Percentiles rank a stretch among this genome's conserved stretches.
Conservation (phyloP, 1,140 invertebrate species). For the Diorhabda sublineata region DNA sequence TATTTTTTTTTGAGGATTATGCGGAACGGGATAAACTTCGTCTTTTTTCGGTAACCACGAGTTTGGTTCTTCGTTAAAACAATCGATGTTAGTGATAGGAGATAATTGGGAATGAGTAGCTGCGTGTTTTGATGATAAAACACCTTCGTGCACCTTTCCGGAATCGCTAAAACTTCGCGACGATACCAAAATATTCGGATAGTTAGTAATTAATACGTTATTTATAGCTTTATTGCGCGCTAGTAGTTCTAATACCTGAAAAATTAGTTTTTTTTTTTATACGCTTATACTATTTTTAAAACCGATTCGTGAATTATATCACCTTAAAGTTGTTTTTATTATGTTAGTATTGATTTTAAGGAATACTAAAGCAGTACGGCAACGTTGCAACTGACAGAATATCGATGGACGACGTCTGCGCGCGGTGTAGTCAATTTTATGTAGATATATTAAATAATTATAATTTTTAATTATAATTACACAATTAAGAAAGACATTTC, state of each 20-base stretch:
- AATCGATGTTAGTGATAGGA: conserved; percentile 36
- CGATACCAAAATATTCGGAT: conserved; percentile 65
- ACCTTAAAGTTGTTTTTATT: no score
- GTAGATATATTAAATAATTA: no score
- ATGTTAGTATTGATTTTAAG: no score
- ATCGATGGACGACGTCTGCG: no score
- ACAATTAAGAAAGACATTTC: no score
- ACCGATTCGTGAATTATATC: no score
- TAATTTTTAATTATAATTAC: no score
- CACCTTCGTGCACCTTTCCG: conserved; percentile 49
- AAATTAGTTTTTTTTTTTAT: neutral
- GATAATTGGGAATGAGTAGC: conserved; percentile 26
- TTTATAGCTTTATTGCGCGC: conserved; percentile 67
- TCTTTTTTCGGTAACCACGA: conserved; percentile 55
- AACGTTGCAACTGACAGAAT: no score
- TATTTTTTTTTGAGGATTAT: conserved; percentile 48
- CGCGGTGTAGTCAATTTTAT: no score
- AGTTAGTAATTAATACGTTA: conserved; percentile 67
- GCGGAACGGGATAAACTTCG: conserved; percentile 41
- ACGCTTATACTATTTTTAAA: no score
- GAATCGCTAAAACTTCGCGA: conserved; percentile 70
- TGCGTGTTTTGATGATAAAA: conserved; percentile 40
- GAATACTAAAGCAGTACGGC: no score
- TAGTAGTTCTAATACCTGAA: conserved; percentile 63
- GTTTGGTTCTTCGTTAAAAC: conserved; percentile 48